Evolutionary conservation across 2,797 vertebrate genomes (phyloP).

Genomic region (Ctenopoma kingsleyae): DNA sequence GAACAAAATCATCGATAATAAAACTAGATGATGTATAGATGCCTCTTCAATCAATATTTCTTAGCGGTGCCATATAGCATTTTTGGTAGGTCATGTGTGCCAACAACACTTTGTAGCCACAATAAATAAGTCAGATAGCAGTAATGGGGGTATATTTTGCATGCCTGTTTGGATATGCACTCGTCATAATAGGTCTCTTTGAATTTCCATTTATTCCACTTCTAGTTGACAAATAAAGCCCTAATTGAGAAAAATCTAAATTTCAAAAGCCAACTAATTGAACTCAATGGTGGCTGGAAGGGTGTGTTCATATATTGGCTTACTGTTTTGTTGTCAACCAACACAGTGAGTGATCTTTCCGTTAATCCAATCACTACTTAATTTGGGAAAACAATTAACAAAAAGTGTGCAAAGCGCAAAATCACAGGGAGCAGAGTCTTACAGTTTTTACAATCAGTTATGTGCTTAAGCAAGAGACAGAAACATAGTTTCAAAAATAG

Average conservation of each 20-base stretch:
- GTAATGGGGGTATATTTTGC: slow-evolving; percentile 45
- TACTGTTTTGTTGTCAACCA: slow-evolving; percentile 4
- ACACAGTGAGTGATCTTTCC: slow-evolving; percentile 44
- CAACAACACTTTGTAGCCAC: slow-evolving; percentile 44
- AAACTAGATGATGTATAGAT: slow-evolving; percentile 65
- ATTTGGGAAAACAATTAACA: slow-evolving; percentile 48
- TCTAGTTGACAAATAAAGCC: slow-evolving; percentile 60
- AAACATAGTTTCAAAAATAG: not conserved
- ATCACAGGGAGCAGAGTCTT: not conserved
- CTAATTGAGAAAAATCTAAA: slow-evolving; percentile 62
- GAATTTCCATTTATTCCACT: slow-evolving; percentile 62
- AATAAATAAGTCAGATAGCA: slow-evolving; percentile 55
- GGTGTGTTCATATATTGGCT: slow-evolving; percentile 40
- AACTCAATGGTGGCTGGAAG: slow-evolving; percentile 47
- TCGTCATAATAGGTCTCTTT: slow-evolving; percentile 57
- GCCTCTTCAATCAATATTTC: slow-evolving; percentile 53
- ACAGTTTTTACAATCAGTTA: slow-evolving; percentile 13
- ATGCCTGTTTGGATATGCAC: slow-evolving; percentile 33
- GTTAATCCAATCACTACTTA: slow-evolving; percentile 35
- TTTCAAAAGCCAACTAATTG: slow-evolving; percentile 68
- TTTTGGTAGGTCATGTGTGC: slow-evolving; percentile 38
- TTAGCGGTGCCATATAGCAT: slow-evolving; percentile 31
- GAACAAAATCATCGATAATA: slow-evolving; percentile 68
- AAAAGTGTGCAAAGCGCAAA: slow-evolving; percentile 42
- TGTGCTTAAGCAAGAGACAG: slow-evolving; percentile 15